Evolutionary conservation across 2,113 vertebrate species (phyloP).

Genomic region (Daboia siamensis): DNA sequence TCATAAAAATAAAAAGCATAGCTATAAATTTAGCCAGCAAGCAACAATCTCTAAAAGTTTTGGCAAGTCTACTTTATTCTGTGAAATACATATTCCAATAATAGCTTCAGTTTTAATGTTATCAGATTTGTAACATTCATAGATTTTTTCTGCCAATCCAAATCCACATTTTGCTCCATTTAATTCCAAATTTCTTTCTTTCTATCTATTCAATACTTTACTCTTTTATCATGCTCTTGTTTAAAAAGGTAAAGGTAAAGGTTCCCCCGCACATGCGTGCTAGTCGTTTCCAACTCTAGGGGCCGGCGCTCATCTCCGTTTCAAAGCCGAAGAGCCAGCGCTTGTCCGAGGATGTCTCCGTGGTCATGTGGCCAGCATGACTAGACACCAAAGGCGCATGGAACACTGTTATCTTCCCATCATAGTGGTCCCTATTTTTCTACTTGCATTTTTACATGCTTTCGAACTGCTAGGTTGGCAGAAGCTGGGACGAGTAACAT

Average conservation of each 20-base stretch:
- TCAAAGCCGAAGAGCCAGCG: no score
- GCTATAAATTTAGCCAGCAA: neutral
- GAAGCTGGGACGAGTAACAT: no score
- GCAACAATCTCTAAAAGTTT: neutral
- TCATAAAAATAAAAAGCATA: neutral
- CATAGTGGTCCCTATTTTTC: no score
- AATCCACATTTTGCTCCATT: neutral
- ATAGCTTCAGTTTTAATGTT: neutral
- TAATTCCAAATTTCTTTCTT: neutral
- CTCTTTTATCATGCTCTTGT: neutral
- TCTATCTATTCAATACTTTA: neutral
- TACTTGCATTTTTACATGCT: no score
- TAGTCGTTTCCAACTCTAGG: no score
- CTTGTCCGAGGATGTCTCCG: no score
- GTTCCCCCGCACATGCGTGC: no score
- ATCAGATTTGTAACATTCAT: neutral
- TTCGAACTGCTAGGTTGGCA: no score
- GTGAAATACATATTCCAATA: neutral
- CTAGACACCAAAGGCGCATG: no score
- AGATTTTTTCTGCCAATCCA: neutral
- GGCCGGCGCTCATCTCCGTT: no score
- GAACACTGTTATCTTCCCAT: no score
- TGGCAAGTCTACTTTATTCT: neutral
- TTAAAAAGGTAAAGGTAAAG: neutral
- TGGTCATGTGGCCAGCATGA: no score